Percentiles rank a stretch among this genome's conserved stretches.
These are phyloP conservation scores for Phallusia fumigata DNA, from an alignment of 23 tunicate species.

Conservation along the genomic window DNA sequence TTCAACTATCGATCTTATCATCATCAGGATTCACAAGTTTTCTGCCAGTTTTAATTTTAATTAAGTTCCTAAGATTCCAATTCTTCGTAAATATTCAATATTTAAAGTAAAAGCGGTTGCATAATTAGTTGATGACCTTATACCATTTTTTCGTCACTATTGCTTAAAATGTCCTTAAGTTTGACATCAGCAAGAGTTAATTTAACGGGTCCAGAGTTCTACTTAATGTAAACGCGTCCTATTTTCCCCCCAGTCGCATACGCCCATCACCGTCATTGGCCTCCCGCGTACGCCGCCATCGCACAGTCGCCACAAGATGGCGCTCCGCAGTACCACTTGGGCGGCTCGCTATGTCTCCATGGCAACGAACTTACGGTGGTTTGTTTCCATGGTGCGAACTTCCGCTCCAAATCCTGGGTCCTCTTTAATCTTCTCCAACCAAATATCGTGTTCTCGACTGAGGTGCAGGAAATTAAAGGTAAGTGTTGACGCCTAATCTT, in stretches of 20 bases:
- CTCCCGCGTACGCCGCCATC: constrained; percentile 65
- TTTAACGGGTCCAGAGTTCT: too few relatives aligned
- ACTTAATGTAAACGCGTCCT: too few relatives aligned
- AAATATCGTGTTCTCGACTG: constrained; percentile 83
- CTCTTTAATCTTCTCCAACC: constrained; percentile 87
- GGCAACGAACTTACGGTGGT: constrained; percentile 85
- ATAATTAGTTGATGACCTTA: too few relatives aligned
- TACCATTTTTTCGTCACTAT: too few relatives aligned
- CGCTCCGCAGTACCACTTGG: constrained; percentile 52
- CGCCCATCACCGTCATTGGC: constrained; percentile 94
- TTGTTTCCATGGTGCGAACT: constrained; percentile 96
- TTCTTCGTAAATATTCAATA: too few relatives aligned
- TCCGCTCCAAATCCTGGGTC: constrained; percentile 73
- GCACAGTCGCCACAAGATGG: constrained; percentile 28
- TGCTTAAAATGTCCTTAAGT: too few relatives aligned
- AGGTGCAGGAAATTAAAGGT: constrained; percentile 94
- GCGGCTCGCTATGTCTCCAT: constrained; percentile 85
- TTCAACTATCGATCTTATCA: too few relatives aligned
- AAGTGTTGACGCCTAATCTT: neutral
- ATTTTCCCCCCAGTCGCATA: constrained; percentile 15
- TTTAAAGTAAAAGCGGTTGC: too few relatives aligned
- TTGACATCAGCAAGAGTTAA: too few relatives aligned
- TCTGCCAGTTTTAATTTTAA: too few relatives aligned
- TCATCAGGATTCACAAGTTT: too few relatives aligned
- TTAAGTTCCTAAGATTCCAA: too few relatives aligned